Percentiles rank a stretch among this genome's conserved stretches.
Evolutionary conservation across 2,113 vertebrate genomes (phyloP).

Genomic region (Thunnus maccoyii): DNA sequence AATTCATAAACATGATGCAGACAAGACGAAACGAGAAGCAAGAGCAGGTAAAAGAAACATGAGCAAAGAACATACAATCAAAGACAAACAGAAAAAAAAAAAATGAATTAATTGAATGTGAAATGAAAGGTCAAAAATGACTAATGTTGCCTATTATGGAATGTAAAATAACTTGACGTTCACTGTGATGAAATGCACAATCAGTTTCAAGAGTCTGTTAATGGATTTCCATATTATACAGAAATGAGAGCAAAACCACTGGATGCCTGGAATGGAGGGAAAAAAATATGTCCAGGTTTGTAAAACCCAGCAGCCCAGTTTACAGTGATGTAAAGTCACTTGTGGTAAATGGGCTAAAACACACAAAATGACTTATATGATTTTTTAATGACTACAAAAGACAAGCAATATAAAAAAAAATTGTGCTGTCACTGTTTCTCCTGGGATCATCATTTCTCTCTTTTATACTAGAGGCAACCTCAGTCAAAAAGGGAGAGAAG

Average conservation of each 20-base stretch:
- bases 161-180: not conserved
- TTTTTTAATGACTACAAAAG: slow-evolving; percentile 33
- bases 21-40: not conserved
- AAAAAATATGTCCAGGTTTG: not conserved
- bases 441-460: slow-evolving; percentile 16
- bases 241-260: not conserved
- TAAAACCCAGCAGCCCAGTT: not conserved
- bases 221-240: not conserved
- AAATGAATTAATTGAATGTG: not conserved
- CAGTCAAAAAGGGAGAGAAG: not conserved
- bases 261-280: not conserved
- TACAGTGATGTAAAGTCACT: not conserved
- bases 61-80: too few species aligned
- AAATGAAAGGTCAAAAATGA: too few species aligned
- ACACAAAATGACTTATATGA: not conserved
- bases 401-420: not conserved
- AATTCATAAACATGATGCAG: not conserved
- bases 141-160: too few species aligned
- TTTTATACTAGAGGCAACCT: slow-evolving; percentile 10
- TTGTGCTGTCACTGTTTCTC: slow-evolving; percentile 6
- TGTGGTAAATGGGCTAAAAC: slow-evolving; percentile 8
- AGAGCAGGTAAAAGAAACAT: not conserved
- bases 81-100: not conserved
- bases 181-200: slow-evolving; percentile 6
- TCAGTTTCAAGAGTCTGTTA: not conserved